These are phyloP conservation scores for Phylloscopus whistleri DNA, from an alignment of 2,113 vertebrate genomes.

Conservation along the genomic window DNA sequence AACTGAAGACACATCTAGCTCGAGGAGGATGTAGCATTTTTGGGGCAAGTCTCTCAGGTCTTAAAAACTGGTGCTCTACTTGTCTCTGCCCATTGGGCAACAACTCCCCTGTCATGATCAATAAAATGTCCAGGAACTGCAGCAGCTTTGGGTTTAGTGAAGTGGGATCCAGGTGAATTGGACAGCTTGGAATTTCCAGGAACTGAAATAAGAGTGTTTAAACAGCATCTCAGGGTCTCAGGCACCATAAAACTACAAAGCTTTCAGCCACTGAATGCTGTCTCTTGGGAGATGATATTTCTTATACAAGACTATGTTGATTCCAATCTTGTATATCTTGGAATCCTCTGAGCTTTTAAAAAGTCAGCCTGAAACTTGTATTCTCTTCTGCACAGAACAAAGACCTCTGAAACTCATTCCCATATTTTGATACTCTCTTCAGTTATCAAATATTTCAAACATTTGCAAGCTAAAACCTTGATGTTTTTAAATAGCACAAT, in stretches of 20 bases:
- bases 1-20: not conserved
- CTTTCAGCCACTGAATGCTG: not conserved
- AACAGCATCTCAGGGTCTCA: not conserved
- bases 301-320: not conserved
- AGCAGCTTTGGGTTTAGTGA: not conserved
- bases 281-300: not conserved
- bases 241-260: not conserved
- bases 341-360: not conserved
- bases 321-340: not conserved
- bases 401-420: not conserved
- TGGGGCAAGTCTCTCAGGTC: not conserved
- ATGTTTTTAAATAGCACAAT: not conserved
- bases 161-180: not conserved
- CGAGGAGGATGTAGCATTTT: accelerated
- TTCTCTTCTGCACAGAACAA: not conserved
- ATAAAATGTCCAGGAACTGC: not conserved
- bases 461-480: not conserved
- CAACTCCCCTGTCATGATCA: accelerated
- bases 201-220: not conserved
- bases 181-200: not conserved
- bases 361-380: not conserved
- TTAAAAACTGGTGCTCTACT: not conserved
- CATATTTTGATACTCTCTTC: not conserved
- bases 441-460: not conserved
- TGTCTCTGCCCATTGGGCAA: not conserved